Percentiles rank a stretch among this genome's conserved stretches.
These are phyloP conservation scores for Tadarida brasiliensis DNA, from an alignment of 2,797 vertebrate genomes.

Conservation along the genomic window DNA sequence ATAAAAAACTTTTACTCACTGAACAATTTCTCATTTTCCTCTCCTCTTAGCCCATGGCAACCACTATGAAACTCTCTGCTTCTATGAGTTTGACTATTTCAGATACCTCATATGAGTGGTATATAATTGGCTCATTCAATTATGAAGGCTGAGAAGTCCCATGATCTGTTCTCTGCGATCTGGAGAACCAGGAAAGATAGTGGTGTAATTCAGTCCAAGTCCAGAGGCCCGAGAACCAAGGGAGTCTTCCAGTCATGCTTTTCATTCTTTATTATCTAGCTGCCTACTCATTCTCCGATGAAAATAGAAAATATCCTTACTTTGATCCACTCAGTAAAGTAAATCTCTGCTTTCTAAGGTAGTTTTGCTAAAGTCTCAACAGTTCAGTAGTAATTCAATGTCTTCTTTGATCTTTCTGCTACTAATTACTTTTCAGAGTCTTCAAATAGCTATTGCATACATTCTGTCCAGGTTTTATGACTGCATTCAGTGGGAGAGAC, in stretches of 20 bases:
- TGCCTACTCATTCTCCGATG: background rate
- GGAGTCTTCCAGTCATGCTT: background rate
- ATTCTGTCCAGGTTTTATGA: background rate
- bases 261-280: background rate
- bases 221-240: background rate
- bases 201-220: background rate
- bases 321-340: background rate
- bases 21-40: too few relatives aligned
- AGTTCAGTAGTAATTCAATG: background rate
- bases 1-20: too few relatives aligned
- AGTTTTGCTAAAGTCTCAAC: background rate
- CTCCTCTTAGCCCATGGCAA: too few relatives aligned
- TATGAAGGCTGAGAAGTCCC: background rate
- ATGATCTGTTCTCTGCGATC: background rate
- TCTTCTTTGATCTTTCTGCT: background rate
- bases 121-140: background rate
- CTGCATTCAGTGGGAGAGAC: background rate
- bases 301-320: background rate
- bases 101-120: background rate
- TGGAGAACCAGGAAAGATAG: background rate
- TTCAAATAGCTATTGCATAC: background rate
- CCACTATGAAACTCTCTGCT: background rate
- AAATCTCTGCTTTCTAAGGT: background rate
- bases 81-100: background rate
- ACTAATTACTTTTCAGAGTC: background rate